Evolutionary conservation across 1,140 invertebrate species (phyloP).

Genomic region (Lepidostoma basale): DNA sequence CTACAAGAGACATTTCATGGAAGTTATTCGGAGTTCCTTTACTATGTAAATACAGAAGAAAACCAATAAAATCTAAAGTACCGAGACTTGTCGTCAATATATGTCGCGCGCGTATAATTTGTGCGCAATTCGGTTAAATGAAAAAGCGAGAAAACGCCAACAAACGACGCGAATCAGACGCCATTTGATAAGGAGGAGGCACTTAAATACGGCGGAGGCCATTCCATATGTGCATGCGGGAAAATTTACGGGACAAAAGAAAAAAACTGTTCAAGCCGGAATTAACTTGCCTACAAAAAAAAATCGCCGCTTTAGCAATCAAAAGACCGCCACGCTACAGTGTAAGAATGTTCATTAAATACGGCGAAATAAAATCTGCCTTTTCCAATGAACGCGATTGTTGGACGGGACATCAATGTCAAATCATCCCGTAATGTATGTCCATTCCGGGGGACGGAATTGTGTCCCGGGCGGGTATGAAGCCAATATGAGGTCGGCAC

Average conservation of each 20-base stretch:
- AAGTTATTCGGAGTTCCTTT: background rate
- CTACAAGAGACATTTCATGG: background rate
- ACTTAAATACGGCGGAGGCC: background rate
- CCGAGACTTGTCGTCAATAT: background rate
- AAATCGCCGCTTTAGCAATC: background rate
- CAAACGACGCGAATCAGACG: background rate
- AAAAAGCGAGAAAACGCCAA: background rate
- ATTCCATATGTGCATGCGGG: background rate
- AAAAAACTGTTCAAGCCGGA: background rate
- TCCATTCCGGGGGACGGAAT: constrained; percentile 10
- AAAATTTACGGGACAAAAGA: background rate
- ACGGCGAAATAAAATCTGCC: constrained; percentile 11
- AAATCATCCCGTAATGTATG: constrained; percentile 29
- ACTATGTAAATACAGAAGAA: background rate
- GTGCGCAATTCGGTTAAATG: background rate
- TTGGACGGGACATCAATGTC: constrained; percentile 25
- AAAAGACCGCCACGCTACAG: background rate
- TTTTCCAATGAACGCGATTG: constrained; percentile 6
- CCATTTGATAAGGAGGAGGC: background rate
- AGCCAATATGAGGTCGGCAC: background rate
- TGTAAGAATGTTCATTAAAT: background rate
- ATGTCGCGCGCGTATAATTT: background rate
- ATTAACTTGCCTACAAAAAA: background rate
- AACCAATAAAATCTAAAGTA: background rate
- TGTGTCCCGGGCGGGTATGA: constrained; percentile 1